A percentile compares a stretch with the other conserved stretches of the same genome.
Conservation (phyloP, 1,140 invertebrate genomes). For the Berghia stephanieae region DNA sequence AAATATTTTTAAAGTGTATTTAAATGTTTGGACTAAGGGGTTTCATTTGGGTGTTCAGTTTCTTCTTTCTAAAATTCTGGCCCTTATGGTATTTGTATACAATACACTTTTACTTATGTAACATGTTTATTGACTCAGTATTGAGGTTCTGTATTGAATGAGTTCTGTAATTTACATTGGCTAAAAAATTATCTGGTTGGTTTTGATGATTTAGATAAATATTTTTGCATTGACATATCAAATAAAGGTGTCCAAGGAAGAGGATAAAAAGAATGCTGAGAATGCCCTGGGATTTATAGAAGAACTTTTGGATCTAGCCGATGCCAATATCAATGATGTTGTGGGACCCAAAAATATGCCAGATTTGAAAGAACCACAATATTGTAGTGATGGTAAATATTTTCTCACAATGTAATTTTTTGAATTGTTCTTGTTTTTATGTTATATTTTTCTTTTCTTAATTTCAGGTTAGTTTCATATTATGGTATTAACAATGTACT, state of each 20-base stretch:
- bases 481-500: no score
- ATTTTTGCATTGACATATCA: background rate
- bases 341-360: constrained; percentile 53
- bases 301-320: constrained; percentile 57
- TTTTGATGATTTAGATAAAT: constrained; percentile 6
- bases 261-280: constrained; percentile 28
- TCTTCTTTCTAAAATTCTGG: no score
- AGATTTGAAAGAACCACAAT: constrained; percentile 32
- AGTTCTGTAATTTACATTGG: no score
- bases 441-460: background rate
- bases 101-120: no score
- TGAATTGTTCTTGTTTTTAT: background rate
- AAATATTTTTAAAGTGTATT: no score
- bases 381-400: constrained; percentile 37
- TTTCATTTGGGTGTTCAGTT: no score
- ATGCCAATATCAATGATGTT: constrained; percentile 56
- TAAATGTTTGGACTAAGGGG: no score
- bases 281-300: constrained; percentile 52
- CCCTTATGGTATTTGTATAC: no score
- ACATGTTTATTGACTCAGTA: no score
- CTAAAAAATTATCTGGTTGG: no score
- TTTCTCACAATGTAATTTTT: background rate
- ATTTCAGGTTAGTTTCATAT: background rate
- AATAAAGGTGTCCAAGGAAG: constrained; percentile 8
- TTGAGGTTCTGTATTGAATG: no score